phyloP scores from a whole-genome alignment of 2,113 vertebrate genomes.

The Sphaerodactylus townsendi region DNA sequence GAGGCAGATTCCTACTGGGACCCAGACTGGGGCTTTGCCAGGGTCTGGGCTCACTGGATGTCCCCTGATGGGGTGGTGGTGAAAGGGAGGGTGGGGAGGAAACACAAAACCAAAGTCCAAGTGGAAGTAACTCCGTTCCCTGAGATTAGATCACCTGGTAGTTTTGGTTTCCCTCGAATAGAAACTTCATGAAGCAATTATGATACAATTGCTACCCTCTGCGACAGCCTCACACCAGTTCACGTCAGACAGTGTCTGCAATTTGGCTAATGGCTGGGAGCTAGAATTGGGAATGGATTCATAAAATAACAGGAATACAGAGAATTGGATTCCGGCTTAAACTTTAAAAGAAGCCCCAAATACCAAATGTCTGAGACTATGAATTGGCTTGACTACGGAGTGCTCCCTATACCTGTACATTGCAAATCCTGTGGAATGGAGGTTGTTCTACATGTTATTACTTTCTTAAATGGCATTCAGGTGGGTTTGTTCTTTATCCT shows the following conservation, averaged over 20 bases:
- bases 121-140: too few relatives aligned
- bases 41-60: too few relatives aligned
- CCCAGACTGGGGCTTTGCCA: too few relatives aligned
- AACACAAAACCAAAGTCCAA: too few relatives aligned
- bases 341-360: neutral
- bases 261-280: too few relatives aligned
- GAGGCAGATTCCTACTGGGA: too few relatives aligned
- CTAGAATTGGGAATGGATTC: neutral
- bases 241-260: neutral
- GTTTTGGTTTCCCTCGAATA: neutral
- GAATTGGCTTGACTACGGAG: neutral
- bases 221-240: constrained; percentile 2
- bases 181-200: neutral
- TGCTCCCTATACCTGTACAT: too few relatives aligned
- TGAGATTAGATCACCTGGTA: too few relatives aligned
- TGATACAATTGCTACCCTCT: neutral
- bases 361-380: neutral
- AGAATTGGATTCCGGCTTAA: neutral
- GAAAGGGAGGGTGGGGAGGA: too few relatives aligned
- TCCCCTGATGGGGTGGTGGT: too few relatives aligned
- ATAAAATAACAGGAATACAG: neutral
- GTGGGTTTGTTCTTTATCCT: neutral
- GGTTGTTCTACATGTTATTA: neutral
- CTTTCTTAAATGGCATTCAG: too few relatives aligned
- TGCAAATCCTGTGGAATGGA: neutral